These are phyloP conservation scores for Leptinotarsa peninsularis DNA, from an alignment of 2,888 invertebrate species.

Conservation along the genomic window DNA sequence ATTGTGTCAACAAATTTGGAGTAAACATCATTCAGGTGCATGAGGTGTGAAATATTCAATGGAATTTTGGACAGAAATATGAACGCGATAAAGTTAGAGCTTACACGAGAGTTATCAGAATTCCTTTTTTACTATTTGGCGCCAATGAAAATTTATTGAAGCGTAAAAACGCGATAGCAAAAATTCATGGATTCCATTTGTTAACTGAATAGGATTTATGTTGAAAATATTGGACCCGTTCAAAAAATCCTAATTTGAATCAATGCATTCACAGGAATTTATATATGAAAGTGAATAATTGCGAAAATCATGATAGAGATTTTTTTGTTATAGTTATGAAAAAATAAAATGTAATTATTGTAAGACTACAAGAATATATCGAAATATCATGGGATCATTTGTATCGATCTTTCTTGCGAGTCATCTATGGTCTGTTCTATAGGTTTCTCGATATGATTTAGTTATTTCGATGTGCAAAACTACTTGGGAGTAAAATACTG, in stretches of 20 bases:
- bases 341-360: too few species aligned
- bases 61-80: neutral
- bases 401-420: too few species aligned
- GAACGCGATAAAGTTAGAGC: neutral
- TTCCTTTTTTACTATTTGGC: neutral
- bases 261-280: neutral
- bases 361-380: too few species aligned
- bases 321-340: too few species aligned
- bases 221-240: neutral
- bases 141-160: neutral
- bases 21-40: neutral
- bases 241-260: neutral
- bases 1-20: neutral
- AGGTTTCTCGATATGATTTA: too few species aligned
- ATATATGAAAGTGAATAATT: too few species aligned
- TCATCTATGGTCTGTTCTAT: too few species aligned
- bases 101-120: neutral
- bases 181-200: neutral
- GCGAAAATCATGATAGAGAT: too few species aligned
- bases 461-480: too few species aligned
- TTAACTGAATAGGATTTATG: neutral
- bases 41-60: neutral
- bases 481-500: too few species aligned
- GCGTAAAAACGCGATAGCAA: neutral
- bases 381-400: too few species aligned